These are phyloP conservation scores for Zaprionus lineosus DNA, from an alignment of 2,888 invertebrate genomes.

Conservation along the genomic window DNA sequence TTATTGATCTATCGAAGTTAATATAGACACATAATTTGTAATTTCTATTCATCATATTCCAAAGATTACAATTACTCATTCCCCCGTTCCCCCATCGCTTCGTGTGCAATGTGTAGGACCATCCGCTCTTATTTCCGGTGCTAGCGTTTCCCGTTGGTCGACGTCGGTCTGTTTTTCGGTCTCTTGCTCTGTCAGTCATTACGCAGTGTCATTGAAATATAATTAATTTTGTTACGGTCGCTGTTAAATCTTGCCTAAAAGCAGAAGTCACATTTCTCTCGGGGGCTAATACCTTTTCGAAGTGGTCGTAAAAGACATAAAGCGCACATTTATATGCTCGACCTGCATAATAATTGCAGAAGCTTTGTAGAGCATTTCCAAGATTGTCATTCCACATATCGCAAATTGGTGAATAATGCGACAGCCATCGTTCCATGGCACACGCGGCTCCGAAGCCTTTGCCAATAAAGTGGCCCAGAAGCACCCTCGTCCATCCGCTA, in stretches of 20 bases:
- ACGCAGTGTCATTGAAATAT: conserved; percentile 62
- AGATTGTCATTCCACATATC: conserved; percentile 32
- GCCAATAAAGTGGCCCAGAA: neutral
- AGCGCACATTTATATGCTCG: conserved; percentile 57
- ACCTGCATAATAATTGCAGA: conserved; percentile 53
- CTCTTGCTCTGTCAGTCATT: conserved; percentile 43
- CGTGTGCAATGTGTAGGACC: too few relatives aligned
- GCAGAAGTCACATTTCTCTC: conserved; percentile 32
- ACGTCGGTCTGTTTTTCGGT: too few relatives aligned
- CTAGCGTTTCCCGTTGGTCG: neutral
- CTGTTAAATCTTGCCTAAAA: conserved; percentile 53
- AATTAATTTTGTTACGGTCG: conserved; percentile 66
- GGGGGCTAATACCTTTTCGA: conserved; percentile 19
- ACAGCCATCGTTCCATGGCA: conserved; percentile 14
- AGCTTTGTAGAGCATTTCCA: too few relatives aligned
- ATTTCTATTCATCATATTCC: conserved; percentile 63
- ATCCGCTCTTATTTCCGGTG: conserved; percentile 2
- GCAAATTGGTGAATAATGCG: conserved; percentile 44
- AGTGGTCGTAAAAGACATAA: conserved; percentile 61
- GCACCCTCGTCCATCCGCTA: conserved; percentile 39
- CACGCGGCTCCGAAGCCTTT: conserved; percentile 5
- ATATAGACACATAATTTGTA: conserved; percentile 47
- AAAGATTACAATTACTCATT: conserved; percentile 14
- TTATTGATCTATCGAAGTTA: too few relatives aligned
- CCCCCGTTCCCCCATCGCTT: too few relatives aligned